These are phyloP conservation scores for Paradoxurus hermaphroditus DNA, from an alignment of 2,113 vertebrate genomes.

Conservation along the genomic window DNA sequence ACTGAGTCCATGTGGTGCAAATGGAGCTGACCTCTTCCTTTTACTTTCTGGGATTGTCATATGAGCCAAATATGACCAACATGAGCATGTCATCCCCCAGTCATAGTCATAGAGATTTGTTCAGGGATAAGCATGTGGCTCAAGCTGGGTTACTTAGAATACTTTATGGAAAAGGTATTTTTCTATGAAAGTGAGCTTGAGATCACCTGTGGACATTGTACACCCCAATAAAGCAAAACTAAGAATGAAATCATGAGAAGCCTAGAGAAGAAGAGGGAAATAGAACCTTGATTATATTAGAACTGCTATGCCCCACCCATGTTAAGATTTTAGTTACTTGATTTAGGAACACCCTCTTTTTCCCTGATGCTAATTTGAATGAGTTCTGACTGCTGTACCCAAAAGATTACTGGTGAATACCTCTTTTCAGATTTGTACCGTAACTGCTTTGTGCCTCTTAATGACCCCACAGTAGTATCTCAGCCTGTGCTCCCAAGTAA, in stretches of 20 bases:
- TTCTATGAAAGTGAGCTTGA: neutral
- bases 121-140: neutral
- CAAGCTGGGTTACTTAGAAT: neutral
- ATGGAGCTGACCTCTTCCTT: neutral
- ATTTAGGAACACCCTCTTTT: neutral
- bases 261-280: neutral
- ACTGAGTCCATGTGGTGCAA: rapidly evolving
- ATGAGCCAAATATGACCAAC: neutral
- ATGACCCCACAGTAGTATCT: neutral
- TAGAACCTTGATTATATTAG: neutral
- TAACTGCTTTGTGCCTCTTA: neutral
- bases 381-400: neutral
- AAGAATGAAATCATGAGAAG: neutral
- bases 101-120: neutral
- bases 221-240: neutral
- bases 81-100: rapidly evolving
- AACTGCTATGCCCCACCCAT: neutral
- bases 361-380: neutral
- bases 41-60: neutral
- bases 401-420: neutral
- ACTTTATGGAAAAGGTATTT: neutral
- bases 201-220: neutral
- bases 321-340: neutral
- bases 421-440: neutral
- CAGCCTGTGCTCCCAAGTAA: neutral